Evolutionary conservation across 1,140 invertebrate genomes (phyloP).

Genomic region (Vanessa atalanta): DNA sequence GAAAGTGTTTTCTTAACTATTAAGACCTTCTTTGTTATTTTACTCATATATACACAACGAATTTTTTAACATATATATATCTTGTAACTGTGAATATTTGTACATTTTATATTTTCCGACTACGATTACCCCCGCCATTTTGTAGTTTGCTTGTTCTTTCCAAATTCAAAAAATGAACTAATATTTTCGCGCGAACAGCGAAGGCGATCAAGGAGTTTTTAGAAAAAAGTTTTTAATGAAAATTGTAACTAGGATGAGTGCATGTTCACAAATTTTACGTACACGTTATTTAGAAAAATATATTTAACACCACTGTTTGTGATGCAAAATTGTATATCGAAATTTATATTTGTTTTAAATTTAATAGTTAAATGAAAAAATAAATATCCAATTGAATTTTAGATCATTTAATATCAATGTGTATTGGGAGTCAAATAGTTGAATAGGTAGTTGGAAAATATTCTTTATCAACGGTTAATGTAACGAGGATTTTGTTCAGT

Average conservation of each 20-base stretch:
- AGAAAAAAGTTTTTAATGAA: constrained; percentile 11
- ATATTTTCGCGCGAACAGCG: neutral
- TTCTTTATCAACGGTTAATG: constrained; percentile 4
- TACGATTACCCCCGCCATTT: constrained; percentile 1
- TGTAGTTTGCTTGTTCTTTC: neutral
- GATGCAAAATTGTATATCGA: constrained; percentile 6
- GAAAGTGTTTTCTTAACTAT: constrained; percentile 7
- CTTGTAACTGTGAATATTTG: constrained; percentile 5
- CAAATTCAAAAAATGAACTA: neutral
- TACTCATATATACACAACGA: constrained; percentile 31
- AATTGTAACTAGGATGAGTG: neutral
- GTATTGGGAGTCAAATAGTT: constrained; percentile 24
- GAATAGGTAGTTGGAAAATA: constrained; percentile 26
- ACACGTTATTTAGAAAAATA: constrained; percentile 3
- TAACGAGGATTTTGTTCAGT: constrained; percentile 1
- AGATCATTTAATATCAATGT: constrained; percentile 7
- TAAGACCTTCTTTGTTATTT: constrained; percentile 19
- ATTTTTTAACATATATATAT: constrained; percentile 24
- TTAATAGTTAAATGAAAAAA: neutral
- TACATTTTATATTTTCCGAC: constrained; percentile 14
- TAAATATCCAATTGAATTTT: neutral
- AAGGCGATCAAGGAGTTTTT: neutral
- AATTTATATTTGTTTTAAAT: constrained; percentile 9
- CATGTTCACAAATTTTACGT: constrained; percentile 7
- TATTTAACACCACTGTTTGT: constrained; percentile 5